These are phyloP conservation scores for Brachionichthys hirsutus DNA, from an alignment of 2,113 vertebrate genomes.

Conservation along the genomic window DNA sequence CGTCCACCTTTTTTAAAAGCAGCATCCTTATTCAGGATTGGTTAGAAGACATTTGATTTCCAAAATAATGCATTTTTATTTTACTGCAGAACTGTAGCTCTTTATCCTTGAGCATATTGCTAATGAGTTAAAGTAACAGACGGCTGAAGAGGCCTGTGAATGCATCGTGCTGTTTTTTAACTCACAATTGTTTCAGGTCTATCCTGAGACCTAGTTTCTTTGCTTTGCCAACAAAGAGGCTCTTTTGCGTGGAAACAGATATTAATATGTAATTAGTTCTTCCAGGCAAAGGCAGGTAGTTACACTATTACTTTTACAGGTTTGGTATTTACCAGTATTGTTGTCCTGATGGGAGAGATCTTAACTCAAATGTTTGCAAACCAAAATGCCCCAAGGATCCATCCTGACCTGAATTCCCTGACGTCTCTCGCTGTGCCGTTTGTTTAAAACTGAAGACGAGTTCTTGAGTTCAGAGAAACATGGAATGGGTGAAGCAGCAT, in stretches of 20 bases:
- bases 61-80: too few relatives aligned
- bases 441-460: background rate
- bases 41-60: background rate
- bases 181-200: too few relatives aligned
- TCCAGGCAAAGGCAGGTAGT: too few relatives aligned
- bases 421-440: background rate
- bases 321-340: background rate
- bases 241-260: too few relatives aligned
- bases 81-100: too few relatives aligned
- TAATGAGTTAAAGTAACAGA: too few relatives aligned
- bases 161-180: too few relatives aligned
- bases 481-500: too few relatives aligned
- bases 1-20: background rate
- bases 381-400: background rate
- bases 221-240: background rate
- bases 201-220: too few relatives aligned
- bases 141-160: too few relatives aligned
- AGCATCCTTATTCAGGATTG: background rate
- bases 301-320: background rate
- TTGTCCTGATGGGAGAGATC: background rate
- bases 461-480: background rate
- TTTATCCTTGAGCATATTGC: too few relatives aligned
- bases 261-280: too few relatives aligned
- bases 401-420: slow-evolving; percentile 4
- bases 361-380: background rate